These are phyloP conservation scores for Pentamera pediparva DNA, from an alignment of 53 echinoderm and acorn worm species.

Conservation along the genomic window DNA sequence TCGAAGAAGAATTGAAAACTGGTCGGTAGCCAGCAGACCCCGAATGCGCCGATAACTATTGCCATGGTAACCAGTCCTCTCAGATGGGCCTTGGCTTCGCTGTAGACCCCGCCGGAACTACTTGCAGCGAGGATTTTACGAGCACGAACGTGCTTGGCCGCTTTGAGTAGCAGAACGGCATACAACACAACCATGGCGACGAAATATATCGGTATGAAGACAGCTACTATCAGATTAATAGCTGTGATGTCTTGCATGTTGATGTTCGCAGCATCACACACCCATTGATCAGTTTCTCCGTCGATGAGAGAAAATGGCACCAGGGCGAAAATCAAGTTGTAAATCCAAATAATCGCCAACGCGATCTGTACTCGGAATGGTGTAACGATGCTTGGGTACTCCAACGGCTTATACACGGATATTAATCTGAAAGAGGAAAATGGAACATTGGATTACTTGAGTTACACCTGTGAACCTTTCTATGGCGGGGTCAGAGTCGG, in stretches of 20 bases:
- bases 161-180: neutral
- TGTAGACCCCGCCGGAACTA: too few relatives aligned
- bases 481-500: too few relatives aligned
- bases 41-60: slow-evolving; percentile 14
- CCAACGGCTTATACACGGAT: neutral
- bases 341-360: neutral
- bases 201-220: slow-evolving; percentile 9
- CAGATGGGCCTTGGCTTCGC: neutral
- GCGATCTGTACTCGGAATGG: slow-evolving; percentile 1
- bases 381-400: neutral
- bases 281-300: slow-evolving; percentile 15
- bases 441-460: too few relatives aligned
- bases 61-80: slow-evolving; percentile 20
- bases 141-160: neutral
- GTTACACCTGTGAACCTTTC: too few relatives aligned
- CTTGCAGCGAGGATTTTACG: neutral
- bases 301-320: neutral
- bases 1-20: slow-evolving; percentile 21
- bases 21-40: slow-evolving; percentile 19
- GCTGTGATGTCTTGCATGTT: neutral
- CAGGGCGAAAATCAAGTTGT: neutral
- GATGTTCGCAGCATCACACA: neutral
- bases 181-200: neutral
- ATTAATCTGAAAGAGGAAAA: slow-evolving; percentile 6
- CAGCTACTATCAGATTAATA: neutral